Evolutionary conservation across 2,888 invertebrate species (phyloP).

Genomic region (Agrochola litura): DNA sequence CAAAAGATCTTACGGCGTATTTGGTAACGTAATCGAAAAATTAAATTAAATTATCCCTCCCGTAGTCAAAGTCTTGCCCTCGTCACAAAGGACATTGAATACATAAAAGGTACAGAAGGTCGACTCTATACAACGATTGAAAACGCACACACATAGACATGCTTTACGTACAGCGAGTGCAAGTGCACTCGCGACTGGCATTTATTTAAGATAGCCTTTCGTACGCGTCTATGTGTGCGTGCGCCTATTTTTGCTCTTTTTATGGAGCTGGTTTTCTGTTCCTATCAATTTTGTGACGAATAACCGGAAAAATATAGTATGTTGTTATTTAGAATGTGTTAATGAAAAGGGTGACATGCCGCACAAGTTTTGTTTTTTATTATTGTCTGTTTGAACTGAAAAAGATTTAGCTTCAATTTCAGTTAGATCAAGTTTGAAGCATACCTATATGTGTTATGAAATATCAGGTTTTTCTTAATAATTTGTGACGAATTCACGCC

Average conservation of each 20-base stretch:
- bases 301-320: conserved; percentile 21
- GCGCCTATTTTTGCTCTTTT: neutral
- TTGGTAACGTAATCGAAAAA: conserved; percentile 57
- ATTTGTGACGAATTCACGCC: no score
- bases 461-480: no score
- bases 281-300: neutral
- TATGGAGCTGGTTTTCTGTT: neutral
- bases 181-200: neutral
- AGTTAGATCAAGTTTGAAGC: neutral
- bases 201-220: neutral
- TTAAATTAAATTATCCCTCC: conserved; percentile 55
- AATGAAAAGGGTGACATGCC: neutral
- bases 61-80: conserved; percentile 6
- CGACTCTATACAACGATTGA: no score
- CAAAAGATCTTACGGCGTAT: conserved; percentile 39
- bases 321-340: conserved; percentile 37
- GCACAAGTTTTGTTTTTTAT: conserved; percentile 19
- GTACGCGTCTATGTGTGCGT: neutral
- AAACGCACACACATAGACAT: neutral
- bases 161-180: no score
- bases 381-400: neutral
- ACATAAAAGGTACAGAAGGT: conserved; percentile 4
- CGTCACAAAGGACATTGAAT: conserved; percentile 32
- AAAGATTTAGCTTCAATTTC: conserved; percentile 11
- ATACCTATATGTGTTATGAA: neutral